Percentiles rank a stretch among this genome's conserved stretches.
phyloP scores from a whole-genome alignment of 2,797 vertebrate species.

The Periparus ater region DNA sequence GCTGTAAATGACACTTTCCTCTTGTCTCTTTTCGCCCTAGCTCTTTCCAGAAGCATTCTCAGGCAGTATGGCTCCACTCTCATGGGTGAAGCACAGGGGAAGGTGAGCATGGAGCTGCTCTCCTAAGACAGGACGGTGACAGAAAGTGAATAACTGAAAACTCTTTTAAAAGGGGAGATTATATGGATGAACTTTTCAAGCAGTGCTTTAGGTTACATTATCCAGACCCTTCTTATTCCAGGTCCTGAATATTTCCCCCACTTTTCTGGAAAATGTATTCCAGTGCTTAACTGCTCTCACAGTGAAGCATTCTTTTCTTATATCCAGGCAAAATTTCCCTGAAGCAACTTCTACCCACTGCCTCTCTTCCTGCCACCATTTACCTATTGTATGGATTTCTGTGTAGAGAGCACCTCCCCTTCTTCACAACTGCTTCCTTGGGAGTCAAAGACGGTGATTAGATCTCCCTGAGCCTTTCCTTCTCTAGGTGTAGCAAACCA shows the following conservation, averaged over 20 bases:
- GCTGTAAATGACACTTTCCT: not conserved
- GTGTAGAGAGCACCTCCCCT: not conserved
- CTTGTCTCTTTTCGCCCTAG: not conserved
- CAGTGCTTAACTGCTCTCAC: not conserved
- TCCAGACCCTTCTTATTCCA: not conserved
- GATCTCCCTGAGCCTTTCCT: not conserved
- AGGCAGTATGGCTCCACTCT: not conserved
- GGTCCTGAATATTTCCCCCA: not conserved
- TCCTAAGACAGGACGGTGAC: not conserved
- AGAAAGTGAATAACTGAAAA: not conserved
- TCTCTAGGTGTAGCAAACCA: not conserved
- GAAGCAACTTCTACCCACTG: not conserved
- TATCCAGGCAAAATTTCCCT: not conserved
- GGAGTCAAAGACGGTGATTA: rapidly evolving
- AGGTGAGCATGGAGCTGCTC: not conserved
- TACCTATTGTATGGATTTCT: not conserved
- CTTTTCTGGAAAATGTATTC: not conserved
- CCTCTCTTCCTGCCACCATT: not conserved
- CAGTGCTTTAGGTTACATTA: not conserved
- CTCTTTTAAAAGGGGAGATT: not conserved
- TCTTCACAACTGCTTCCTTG: rapidly evolving
- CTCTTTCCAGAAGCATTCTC: not conserved
- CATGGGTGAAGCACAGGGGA: not conserved
- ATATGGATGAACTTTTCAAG: not conserved
- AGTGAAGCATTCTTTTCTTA: not conserved